Conservation (phyloP, 2,888 invertebrate species). For the Epinotia brunnichana region DNA sequence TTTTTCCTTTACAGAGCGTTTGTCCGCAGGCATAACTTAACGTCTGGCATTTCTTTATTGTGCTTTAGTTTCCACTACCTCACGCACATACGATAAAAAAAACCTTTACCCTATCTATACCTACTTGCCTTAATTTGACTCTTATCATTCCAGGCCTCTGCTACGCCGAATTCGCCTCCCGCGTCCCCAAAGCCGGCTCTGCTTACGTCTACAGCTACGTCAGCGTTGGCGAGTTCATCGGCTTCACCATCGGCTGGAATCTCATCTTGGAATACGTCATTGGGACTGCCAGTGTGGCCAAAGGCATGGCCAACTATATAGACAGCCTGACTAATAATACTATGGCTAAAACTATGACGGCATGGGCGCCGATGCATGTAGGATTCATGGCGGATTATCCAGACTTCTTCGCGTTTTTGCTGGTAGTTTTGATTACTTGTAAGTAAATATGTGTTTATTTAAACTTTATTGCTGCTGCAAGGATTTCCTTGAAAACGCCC, state of each 20-base stretch:
- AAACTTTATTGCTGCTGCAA: too few species aligned
- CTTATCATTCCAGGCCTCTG: conserved; percentile 86
- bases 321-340: conserved; percentile 88
- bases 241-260: conserved; percentile 97
- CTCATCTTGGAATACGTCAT: conserved; percentile 95
- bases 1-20: too few species aligned
- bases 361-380: conserved; percentile 86
- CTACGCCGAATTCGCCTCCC: conserved; percentile 95
- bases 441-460: conserved; percentile 52
- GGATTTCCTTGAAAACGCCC: too few species aligned
- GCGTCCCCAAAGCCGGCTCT: conserved; percentile 95
- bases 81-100: too few species aligned
- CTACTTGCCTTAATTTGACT: not conserved
- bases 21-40: too few species aligned
- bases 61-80: too few species aligned
- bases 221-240: conserved; percentile 94
- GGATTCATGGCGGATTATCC: conserved; percentile 88
- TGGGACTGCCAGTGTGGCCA: conserved; percentile 91
- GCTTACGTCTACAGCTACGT: conserved; percentile 97
- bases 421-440: conserved; percentile 89
- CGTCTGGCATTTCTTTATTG: too few species aligned
- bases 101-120: too few species aligned
- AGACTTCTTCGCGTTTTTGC: conserved; percentile 89
- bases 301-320: conserved; percentile 90
- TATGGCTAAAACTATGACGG: conserved; percentile 86